These are phyloP conservation scores for Xanthorhoe spadicearia DNA, from an alignment of 2,888 invertebrate genomes.

Conservation along the genomic window DNA sequence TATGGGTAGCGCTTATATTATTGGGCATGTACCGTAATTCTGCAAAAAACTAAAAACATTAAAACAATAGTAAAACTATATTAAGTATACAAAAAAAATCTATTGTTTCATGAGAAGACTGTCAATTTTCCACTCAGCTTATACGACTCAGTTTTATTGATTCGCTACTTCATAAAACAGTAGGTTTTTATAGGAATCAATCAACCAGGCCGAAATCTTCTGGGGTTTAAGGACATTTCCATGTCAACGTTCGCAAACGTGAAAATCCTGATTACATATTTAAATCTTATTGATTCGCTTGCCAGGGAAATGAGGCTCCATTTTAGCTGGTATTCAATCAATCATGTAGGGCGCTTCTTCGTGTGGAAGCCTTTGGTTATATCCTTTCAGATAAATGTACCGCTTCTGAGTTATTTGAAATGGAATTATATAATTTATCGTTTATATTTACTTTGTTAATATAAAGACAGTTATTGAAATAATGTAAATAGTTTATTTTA, in stretches of 20 bases:
- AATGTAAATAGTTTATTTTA: too few species aligned
- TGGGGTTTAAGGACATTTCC: conserved; percentile 40
- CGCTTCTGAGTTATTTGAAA: neutral
- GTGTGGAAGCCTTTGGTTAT: conserved; percentile 5
- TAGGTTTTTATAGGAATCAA: conserved; percentile 15
- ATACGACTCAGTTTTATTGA: neutral
- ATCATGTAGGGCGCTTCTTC: conserved; percentile 8
- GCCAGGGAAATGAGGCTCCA: conserved; percentile 25
- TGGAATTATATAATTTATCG: neutral
- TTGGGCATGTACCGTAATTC: too few species aligned
- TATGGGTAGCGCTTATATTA: too few species aligned
- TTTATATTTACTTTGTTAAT: too few species aligned
- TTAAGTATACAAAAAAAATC: too few species aligned
- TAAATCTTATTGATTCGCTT: conserved; percentile 43
- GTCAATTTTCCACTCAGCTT: neutral
- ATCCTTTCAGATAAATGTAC: neutral
- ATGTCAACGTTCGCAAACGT: conserved; percentile 33
- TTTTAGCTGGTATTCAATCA: conserved; percentile 28
- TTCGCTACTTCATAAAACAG: neutral
- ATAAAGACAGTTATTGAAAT: too few species aligned
- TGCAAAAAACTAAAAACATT: too few species aligned
- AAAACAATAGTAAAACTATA: too few species aligned
- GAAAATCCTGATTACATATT: conserved; percentile 44
- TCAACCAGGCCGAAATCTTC: conserved; percentile 30
- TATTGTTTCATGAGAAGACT: neutral